phyloP scores from a whole-genome alignment of 2,113 vertebrate species.

The Poecile atricapillus region DNA sequence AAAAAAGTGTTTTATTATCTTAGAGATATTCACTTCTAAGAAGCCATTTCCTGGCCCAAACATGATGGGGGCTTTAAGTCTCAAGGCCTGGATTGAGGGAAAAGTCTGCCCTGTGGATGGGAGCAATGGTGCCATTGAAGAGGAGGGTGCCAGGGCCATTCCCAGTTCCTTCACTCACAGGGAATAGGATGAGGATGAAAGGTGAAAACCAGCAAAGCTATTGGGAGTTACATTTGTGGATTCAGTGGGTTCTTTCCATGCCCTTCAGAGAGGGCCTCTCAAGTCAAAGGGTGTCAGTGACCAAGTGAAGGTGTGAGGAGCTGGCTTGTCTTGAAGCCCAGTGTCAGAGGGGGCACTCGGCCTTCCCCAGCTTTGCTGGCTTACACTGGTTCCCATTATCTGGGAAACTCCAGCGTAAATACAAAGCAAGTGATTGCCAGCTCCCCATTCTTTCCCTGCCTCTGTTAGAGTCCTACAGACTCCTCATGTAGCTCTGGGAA shows the following conservation, averaged over 20 bases:
- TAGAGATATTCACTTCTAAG: not conserved
- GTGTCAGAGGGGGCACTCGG: not conserved
- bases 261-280: not conserved
- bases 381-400: not conserved
- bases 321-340: not conserved
- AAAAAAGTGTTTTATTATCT: not conserved
- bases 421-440: not conserved
- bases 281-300: not conserved
- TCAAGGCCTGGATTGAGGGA: not conserved
- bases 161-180: not conserved
- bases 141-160: not conserved
- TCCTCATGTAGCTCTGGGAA: slow-evolving; percentile 22
- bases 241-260: not conserved
- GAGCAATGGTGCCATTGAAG: not conserved
- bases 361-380: not conserved
- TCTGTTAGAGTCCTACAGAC: not conserved
- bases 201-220: not conserved
- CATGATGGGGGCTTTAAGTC: not conserved
- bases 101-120: not conserved
- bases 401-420: not conserved
- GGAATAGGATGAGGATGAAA: not conserved
- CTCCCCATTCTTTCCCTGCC: slow-evolving; percentile 6
- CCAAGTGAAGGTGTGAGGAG: not conserved
- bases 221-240: not conserved
- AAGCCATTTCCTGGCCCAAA: not conserved